Conservation (phyloP, 2,797 vertebrate species). For the Acanthurus lineatus region DNA sequence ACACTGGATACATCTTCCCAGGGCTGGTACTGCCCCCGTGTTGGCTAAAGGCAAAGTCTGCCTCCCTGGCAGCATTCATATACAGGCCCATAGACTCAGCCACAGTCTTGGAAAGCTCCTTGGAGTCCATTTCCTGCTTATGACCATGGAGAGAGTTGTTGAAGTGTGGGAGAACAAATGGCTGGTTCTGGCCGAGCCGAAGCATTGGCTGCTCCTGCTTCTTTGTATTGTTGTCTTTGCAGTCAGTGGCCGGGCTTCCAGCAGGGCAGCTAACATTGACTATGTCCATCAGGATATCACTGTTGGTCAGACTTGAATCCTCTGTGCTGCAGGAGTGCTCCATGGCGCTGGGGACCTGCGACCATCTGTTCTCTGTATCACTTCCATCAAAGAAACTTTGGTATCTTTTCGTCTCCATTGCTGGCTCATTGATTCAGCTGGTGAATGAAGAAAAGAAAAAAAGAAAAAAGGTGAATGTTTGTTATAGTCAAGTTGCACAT, state of each 20-base stretch:
- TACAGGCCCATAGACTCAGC: constrained; percentile 99
- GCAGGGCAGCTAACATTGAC: constrained; percentile 90
- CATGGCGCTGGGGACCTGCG: constrained; percentile 89
- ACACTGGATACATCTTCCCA: constrained; percentile 90
- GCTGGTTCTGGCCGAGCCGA: constrained; percentile 88
- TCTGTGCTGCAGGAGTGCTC: constrained; percentile 89
- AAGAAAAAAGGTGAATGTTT: constrained; percentile 14
- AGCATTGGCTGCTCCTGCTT: constrained; percentile 89
- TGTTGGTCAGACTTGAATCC: constrained; percentile 85
- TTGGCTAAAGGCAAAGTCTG: constrained; percentile 92
- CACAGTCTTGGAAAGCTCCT: constrained; percentile 97
- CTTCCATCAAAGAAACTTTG: constrained; percentile 94
- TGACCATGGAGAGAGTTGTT: constrained; percentile 84
- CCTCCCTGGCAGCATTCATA: constrained; percentile 96
- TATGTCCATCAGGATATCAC: constrained; percentile 92
- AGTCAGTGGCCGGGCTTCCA: constrained; percentile 74
- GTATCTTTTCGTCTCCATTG: constrained; percentile 99
- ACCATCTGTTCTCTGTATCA: constrained; percentile 94
- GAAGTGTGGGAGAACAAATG: constrained; percentile 88
- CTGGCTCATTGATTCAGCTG: constrained; percentile 88
- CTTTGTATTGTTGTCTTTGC: constrained; percentile 88
- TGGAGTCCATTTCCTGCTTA: constrained; percentile 95
- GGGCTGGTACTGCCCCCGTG: constrained; percentile 88
- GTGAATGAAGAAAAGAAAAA: constrained; percentile 39
- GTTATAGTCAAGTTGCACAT: neutral